Evolutionary conservation across 2,797 vertebrate genomes (phyloP), one percentile per base, ranked within the genome.

Genomic region (Diplodus sargus): DNA sequence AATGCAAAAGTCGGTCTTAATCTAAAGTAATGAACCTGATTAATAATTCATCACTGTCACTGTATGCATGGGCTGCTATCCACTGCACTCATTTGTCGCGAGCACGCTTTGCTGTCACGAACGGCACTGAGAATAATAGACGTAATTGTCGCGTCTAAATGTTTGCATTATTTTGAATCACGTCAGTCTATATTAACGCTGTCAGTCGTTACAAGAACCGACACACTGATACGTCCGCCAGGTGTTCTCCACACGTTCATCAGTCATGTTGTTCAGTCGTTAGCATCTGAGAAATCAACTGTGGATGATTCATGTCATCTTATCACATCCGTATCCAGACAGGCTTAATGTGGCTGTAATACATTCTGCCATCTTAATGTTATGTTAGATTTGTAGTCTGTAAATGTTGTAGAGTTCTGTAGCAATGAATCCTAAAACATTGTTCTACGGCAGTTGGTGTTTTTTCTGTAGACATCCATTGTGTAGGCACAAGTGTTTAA

Each of bases 11-110:
- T 83, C 74, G 57, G 18, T 47, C 61, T 70, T 74, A 34, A 72
- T 85, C 68, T 75, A 28, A 70, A 81, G 58, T 74, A 88, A 87
- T 88, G 66, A 88, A 65, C n/a, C 48, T 52, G 52, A 80, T 86
- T 71, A 86, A 83, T 75, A 84, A 85, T 79, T 75, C 39, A 89
- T 87, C 64, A 51, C 42, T 47, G 67, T 72, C 77, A 58, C 56
- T 17, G 8, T 9, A 30, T 7, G 45, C 25, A 28, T 25, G 14
- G 48, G 64, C 52, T 54, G 25, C 56, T 9, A 9, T 11, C 25
- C 58, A 23, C 64, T 59, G 34, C 76, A 76, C 20, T 72, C 59
- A 68, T 84, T 70, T 68, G 64, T 80, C 34, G 48, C 54, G 52
- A 74, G 68, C 30, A 34, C 30, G 23, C 52, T 42, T 67, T 58